Conservation (phyloP, 2,888 invertebrate genomes). For the Calameuta filiformis region DNA sequence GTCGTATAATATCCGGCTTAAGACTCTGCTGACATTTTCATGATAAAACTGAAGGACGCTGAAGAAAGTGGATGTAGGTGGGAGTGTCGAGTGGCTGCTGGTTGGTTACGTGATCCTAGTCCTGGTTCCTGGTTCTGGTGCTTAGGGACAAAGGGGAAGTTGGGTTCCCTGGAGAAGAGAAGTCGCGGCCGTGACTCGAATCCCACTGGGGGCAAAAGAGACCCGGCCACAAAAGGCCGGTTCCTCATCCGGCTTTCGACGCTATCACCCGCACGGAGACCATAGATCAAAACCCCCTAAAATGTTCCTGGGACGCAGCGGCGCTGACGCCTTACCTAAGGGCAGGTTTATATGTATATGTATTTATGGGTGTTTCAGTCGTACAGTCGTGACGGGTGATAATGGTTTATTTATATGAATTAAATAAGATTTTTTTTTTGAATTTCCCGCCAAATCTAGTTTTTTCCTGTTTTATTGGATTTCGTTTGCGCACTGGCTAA, state of each 20-base stretch:
- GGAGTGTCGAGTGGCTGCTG: background rate
- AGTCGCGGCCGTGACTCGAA: conserved; percentile 7
- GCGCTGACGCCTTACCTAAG: background rate
- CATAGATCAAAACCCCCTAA: conserved; percentile 29
- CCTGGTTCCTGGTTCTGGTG: background rate
- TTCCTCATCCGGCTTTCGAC: conserved; percentile 15
- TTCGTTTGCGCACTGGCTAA: background rate
- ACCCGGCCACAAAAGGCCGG: background rate
- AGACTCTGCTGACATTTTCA: conserved; percentile 2
- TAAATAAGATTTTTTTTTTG: background rate
- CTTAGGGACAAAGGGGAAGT: background rate
- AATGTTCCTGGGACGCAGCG: conserved; percentile 35
- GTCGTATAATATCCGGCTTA: conserved; percentile 5
- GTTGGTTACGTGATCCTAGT: background rate
- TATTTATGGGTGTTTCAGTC: background rate
- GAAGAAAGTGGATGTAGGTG: conserved; percentile 2
- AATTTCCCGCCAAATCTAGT: background rate
- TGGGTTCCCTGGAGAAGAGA: conserved; percentile 2
- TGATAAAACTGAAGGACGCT: conserved; percentile 1
- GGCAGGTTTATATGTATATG: background rate
- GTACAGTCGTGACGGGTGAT: background rate
- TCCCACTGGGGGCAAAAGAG: background rate
- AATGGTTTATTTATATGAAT: background rate
- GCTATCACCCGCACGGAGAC: conserved; percentile 14
- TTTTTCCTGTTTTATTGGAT: background rate